A percentile compares a stretch with the other conserved stretches of the same genome.
These are phyloP conservation scores for Drosophila eohydei DNA, from an alignment of 2,888 invertebrate genomes.

Conservation along the genomic window DNA sequence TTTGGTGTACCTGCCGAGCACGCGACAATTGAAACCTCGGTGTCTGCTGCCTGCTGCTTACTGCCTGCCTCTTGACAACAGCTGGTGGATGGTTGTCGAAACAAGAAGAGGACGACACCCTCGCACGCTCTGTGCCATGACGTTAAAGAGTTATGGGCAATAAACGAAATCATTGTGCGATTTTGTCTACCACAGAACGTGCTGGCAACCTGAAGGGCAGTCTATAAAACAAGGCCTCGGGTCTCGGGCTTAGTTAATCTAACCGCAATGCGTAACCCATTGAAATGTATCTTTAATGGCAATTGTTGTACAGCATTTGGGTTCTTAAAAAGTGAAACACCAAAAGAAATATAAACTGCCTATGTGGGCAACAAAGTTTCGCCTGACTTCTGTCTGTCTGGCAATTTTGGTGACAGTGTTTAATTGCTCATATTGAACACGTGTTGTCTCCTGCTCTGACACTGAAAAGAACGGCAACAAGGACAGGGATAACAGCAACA, in stretches of 20 bases:
- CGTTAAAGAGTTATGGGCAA: slow-evolving; percentile 79
- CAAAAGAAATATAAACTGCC: slow-evolving; percentile 11
- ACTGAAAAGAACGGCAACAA: slow-evolving; percentile 13
- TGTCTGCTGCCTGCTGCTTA: neutral
- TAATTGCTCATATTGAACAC: slow-evolving; percentile 81
- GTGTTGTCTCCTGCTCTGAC: slow-evolving; percentile 61
- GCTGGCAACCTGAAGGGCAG: slow-evolving; percentile 43
- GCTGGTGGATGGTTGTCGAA: slow-evolving; percentile 19
- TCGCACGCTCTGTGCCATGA: slow-evolving; percentile 40
- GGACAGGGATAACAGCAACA: neutral
- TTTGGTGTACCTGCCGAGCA: slow-evolving; percentile 21
- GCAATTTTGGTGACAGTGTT: slow-evolving; percentile 73
- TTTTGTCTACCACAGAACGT: slow-evolving; percentile 57
- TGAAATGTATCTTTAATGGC: slow-evolving; percentile 75
- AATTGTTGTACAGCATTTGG: slow-evolving; percentile 69
- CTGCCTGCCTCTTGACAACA: slow-evolving; percentile 1
- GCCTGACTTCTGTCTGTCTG: slow-evolving; percentile 40
- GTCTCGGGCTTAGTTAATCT: slow-evolving; percentile 55
- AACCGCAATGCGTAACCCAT: slow-evolving; percentile 44
- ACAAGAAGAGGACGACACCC: slow-evolving; percentile 11
- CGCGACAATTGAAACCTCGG: slow-evolving; percentile 19
- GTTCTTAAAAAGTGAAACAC: slow-evolving; percentile 29
- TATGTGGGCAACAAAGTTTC: slow-evolving; percentile 11
- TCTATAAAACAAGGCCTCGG: slow-evolving; percentile 51
- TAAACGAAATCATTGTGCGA: slow-evolving; percentile 74